phyloP scores from a whole-genome alignment of 1,140 invertebrate genomes.

The Calycopis cecrops region DNA sequence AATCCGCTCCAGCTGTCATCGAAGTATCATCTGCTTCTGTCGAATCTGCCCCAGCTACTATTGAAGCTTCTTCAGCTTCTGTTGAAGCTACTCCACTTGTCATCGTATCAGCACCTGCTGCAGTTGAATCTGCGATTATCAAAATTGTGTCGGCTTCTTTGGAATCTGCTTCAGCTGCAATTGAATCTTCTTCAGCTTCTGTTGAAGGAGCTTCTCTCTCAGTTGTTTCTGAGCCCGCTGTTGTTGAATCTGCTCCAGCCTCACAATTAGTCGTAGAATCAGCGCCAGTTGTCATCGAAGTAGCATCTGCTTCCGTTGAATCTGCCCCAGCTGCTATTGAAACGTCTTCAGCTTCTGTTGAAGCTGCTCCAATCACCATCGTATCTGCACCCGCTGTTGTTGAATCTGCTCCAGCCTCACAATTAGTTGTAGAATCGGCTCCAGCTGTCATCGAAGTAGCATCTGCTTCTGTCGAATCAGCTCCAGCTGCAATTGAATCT shows the following conservation, averaged over 20 bases:
- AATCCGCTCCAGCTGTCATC: not conserved
- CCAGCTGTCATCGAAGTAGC: not conserved
- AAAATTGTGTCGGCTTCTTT: not conserved
- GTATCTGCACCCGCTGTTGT: not conserved
- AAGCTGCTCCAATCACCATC: not conserved
- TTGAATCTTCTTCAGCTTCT: not conserved
- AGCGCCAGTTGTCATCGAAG: not conserved
- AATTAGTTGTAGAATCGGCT: too few relatives aligned
- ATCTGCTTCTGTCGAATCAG: too few relatives aligned
- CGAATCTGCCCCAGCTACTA: not conserved
- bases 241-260: not conserved
- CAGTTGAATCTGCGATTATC: not conserved
- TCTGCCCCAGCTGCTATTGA: not conserved
- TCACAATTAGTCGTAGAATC: not conserved
- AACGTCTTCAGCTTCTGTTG: not conserved
- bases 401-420: not conserved
- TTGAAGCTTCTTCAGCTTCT: not conserved
- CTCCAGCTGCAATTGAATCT: too few relatives aligned
- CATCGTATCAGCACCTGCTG: not conserved
- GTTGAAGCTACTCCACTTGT: not conserved
- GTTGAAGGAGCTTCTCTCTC: not conserved
- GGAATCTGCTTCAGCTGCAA: not conserved
- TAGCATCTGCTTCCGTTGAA: not conserved
- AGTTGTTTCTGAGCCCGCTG: not conserved
- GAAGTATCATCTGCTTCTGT: not conserved